Percentiles rank a stretch among this genome's conserved stretches.
Conservation (phyloP, 2,113 vertebrate species). For the Prolemur simus region DNA sequence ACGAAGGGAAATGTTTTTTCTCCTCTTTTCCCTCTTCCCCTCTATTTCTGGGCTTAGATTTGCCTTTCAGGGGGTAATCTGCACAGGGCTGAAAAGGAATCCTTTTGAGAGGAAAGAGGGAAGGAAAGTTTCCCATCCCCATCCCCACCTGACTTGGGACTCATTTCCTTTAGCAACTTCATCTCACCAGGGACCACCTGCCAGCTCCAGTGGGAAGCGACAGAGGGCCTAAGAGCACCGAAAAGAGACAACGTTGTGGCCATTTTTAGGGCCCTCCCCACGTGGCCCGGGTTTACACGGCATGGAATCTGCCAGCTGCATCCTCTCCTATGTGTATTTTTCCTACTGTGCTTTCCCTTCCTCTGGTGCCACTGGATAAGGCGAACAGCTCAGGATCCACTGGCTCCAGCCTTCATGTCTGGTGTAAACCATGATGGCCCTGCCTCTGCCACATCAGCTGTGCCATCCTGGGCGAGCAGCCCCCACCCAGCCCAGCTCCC, state of each 20-base stretch:
- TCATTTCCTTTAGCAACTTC: neutral
- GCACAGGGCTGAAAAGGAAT: neutral
- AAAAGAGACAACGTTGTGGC: neutral
- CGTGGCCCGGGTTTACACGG: neutral
- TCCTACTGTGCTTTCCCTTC: neutral
- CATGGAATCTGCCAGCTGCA: neutral
- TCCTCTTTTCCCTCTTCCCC: neutral
- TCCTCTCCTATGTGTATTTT: rapidly evolving
- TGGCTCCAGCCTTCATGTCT: neutral
- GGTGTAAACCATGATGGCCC: neutral
- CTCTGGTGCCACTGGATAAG: neutral
- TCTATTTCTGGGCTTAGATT: neutral
- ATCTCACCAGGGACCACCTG: neutral
- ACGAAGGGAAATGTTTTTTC: neutral
- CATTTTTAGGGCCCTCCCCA: neutral
- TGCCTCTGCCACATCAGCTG: neutral
- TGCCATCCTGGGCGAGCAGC: neutral
- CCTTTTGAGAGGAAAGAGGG: neutral
- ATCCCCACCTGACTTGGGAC: neutral
- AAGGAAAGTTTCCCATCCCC: neutral
- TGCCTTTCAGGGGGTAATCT: too few relatives aligned
- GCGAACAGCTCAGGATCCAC: neutral
- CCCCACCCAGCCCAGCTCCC: neutral
- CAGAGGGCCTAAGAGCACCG: neutral
- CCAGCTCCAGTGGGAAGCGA: neutral